Evolutionary conservation across 1,140 invertebrate genomes (phyloP), one percentile per base, ranked within the genome.

Genomic region (Leucophenga varia): DNA sequence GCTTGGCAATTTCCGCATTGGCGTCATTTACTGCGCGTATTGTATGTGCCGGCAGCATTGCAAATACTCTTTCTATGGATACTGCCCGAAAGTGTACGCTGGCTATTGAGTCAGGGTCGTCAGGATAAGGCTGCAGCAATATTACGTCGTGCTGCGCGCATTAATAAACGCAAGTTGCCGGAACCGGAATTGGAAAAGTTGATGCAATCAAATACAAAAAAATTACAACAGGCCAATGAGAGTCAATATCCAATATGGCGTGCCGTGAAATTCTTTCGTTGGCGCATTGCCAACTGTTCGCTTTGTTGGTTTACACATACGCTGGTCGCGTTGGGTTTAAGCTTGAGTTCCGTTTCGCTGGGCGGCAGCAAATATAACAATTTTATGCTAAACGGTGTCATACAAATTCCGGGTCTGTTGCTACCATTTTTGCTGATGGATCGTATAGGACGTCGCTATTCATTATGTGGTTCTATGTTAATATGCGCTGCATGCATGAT

Each of bases 241-340:
- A 70, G 56, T 28, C 55, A 56, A 43, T 73, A 68, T 31, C 70
- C 70, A 1, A 73, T 73, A 1, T 49, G 30, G 55, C 48, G 45
- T 14, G 56, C 63, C 0, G 50, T 64, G 6, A 55, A 41, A 3
- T 55, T 59, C 22, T 72, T 73, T n/a, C 35, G 48, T 60, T 65
- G 81, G 51, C 79, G 86, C 22, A 77, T 88, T 43, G 59, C 82
- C 3, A 79, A 81, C 18, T 84, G 85, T 53, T 82, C 78, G 36
- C 83, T 86, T 69, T 88, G 81, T 71, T 90, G 84, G 86, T 75
- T 84, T 2, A 81, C 84, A 0, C 82, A 82, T 50, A 80, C 84
- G 0, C 85, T 91, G 58, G 82, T 90, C 4, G 91, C 89, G 59
- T 89, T 90, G 69, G 91, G 89, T 0, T 68, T 93, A 10, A 88